Evolutionary conservation across 64 coral and sea anemone species (phyloP).

Genomic region (Dendronephthya gigantea): DNA sequence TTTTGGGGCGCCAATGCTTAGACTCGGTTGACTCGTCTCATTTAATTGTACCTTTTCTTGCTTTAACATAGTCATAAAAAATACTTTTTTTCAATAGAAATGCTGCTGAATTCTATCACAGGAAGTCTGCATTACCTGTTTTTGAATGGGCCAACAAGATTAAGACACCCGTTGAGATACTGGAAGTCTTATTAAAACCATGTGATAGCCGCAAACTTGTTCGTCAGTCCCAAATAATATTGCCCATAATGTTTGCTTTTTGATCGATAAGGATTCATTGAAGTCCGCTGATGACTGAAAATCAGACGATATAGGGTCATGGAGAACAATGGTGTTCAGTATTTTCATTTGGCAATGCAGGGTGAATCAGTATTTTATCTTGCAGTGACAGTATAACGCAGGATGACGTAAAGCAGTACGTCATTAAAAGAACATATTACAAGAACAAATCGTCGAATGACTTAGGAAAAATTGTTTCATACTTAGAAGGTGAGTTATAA

Average conservation of each 20-base stretch:
- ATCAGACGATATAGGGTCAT: slow-evolving; percentile 26
- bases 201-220: background rate
- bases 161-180: background rate
- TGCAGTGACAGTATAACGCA: background rate
- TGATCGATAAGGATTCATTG: background rate
- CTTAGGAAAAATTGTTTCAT: background rate
- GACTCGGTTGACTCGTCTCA: no score
- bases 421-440: background rate
- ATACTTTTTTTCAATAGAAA: no score
- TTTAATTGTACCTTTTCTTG: no score
- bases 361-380: background rate
- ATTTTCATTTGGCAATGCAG: background rate
- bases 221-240: background rate
- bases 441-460: background rate
- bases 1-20: no score
- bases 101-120: no score
- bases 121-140: no score
- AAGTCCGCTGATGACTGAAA: slow-evolving; percentile 16
- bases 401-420: background rate
- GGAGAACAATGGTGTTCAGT: slow-evolving; percentile 13
- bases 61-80: no score
- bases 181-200: background rate
- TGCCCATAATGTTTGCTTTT: background rate
- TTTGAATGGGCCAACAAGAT: background rate
- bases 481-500: background rate